Evolutionary conservation across 2,113 vertebrate genomes (phyloP).

Genomic region (Crotalus horridus): DNA sequence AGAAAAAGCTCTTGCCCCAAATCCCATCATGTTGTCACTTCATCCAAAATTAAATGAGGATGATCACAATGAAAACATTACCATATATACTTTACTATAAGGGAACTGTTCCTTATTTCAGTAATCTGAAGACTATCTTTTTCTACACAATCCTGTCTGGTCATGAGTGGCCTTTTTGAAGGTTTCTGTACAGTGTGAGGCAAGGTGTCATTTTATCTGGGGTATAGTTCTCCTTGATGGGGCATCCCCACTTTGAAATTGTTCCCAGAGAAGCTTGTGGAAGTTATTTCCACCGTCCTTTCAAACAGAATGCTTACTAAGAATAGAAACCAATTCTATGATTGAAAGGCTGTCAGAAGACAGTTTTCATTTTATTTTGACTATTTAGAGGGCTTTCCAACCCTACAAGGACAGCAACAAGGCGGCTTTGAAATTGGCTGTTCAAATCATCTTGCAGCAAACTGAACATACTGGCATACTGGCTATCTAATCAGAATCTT

Average conservation of each 20-base stretch:
- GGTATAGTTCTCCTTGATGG: neutral
- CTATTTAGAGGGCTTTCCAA: neutral
- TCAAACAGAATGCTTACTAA: neutral
- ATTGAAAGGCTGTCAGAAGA: neutral
- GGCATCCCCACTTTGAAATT: neutral
- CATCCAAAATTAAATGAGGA: neutral
- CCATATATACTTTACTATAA: neutral
- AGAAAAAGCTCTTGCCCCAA: neutral
- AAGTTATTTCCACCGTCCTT: neutral
- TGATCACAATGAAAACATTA: neutral
- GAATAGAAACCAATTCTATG: neutral
- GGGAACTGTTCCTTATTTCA: neutral
- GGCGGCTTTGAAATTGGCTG: neutral
- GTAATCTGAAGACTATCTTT: neutral
- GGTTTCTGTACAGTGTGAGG: neutral
- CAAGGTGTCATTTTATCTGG: neutral
- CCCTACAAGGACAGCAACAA: neutral
- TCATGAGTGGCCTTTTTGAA: neutral
- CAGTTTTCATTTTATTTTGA: neutral
- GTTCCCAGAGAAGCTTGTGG: neutral
- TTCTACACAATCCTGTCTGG: neutral
- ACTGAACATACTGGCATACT: neutral
- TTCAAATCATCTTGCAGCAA: neutral
- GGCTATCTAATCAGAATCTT: neutral
- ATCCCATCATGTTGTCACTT: neutral